Conservation (phyloP, 2,888 invertebrate species). For the Micropterix aruncella region DNA sequence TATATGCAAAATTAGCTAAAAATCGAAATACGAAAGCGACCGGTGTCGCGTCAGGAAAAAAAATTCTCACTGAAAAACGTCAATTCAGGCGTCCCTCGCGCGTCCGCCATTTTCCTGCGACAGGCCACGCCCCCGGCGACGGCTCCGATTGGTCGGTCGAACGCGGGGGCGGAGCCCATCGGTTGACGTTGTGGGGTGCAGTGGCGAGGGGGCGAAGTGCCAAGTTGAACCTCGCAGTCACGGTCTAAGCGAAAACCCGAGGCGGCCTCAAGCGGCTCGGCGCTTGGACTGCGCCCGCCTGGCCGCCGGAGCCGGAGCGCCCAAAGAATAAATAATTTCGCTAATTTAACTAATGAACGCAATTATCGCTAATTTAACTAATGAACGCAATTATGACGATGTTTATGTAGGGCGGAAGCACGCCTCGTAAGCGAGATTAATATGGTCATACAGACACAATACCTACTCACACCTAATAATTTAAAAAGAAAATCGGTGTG, state of each 20-base stretch:
- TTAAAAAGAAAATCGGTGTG: too few relatives aligned
- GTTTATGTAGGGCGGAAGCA: constrained; percentile 39
- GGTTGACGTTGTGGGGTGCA: neutral
- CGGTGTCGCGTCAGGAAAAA: too few relatives aligned
- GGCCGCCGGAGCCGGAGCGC: neutral
- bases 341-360: constrained; percentile 45
- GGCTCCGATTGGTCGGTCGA: neutral
- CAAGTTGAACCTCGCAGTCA: neutral
- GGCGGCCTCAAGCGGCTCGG: neutral
- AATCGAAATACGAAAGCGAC: too few relatives aligned
- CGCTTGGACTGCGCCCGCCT: neutral
- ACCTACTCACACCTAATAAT: too few relatives aligned
- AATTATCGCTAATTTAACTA: constrained; percentile 45
- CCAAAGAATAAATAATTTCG: constrained; percentile 39
- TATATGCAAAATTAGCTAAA: too few relatives aligned
- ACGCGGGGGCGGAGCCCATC: neutral
- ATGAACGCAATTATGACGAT: constrained; percentile 45
- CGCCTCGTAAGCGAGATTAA: too few relatives aligned
- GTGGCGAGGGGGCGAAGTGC: neutral
- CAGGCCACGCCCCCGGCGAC: neutral
- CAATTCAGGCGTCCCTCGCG: neutral
- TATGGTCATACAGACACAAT: too few relatives aligned
- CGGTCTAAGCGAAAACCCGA: neutral
- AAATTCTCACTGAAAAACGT: neutral
- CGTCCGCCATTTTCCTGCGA: neutral